phyloP scores from a whole-genome alignment of 2,113 vertebrate genomes.

The Grammomys dolichurus region DNA sequence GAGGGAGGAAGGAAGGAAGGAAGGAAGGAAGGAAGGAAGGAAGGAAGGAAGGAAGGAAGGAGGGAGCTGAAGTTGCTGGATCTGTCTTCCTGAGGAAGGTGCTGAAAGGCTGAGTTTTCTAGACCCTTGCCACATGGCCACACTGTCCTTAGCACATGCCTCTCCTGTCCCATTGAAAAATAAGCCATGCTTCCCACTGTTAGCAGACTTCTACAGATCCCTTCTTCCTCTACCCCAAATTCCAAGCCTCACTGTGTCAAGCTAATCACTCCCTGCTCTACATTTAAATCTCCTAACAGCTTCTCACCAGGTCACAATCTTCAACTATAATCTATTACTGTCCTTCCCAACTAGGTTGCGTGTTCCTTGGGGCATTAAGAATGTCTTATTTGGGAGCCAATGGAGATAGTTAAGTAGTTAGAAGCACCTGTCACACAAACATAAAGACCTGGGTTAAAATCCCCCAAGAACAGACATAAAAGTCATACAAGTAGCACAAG shows the following conservation, averaged over 20 bases:
- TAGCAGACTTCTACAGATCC: neutral
- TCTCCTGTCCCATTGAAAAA: neutral
- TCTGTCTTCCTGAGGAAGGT: neutral
- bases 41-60: too few relatives aligned
- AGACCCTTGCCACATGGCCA: neutral
- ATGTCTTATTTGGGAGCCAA: neutral
- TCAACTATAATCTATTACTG: neutral
- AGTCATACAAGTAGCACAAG: neutral
- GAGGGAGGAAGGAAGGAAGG: too few relatives aligned
- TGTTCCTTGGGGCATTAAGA: neutral
- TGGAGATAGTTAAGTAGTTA: neutral
- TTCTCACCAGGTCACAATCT: neutral
- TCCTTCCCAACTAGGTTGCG: neutral
- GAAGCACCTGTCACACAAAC: neutral
- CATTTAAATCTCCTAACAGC: neutral
- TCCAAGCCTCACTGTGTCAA: neutral
- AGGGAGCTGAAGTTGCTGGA: neutral
- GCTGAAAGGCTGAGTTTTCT: neutral
- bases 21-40: neutral
- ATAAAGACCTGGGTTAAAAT: neutral
- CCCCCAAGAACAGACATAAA: neutral
- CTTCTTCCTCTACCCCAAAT: neutral
- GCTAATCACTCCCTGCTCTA: neutral
- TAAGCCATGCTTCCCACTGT: rapidly evolving
- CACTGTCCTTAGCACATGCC: neutral